These are phyloP conservation scores for Caerostris darwini DNA, from an alignment of 1,140 invertebrate genomes.

Conservation along the genomic window DNA sequence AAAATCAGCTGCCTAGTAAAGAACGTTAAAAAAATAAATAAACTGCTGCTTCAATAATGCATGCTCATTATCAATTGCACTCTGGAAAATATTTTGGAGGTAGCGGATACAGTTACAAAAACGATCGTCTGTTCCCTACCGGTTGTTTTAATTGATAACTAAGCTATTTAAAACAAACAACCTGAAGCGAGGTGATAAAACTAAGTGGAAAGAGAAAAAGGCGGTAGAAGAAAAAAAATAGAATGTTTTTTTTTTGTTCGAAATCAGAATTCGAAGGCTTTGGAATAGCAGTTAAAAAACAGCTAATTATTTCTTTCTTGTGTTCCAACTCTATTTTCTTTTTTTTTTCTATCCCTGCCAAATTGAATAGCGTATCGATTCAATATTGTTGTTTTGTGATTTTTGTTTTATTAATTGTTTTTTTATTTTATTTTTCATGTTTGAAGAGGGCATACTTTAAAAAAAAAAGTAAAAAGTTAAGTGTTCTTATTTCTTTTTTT, in stretches of 20 bases:
- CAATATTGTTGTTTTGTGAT: too few species aligned
- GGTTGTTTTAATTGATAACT: slow-evolving; percentile 51
- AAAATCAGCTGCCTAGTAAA: too few species aligned
- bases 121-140: background rate
- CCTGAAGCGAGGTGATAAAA: slow-evolving; percentile 19
- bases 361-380: slow-evolving; percentile 29
- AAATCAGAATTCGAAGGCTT: background rate
- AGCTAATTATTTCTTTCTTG: slow-evolving; percentile 40
- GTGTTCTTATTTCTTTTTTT: background rate
- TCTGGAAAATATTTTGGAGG: background rate
- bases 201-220: background rate
- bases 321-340: slow-evolving; percentile 32
- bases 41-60: background rate
- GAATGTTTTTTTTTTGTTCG: background rate
- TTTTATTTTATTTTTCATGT: background rate
- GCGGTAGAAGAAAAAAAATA: background rate
- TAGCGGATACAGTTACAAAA: slow-evolving; percentile 41
- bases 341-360: background rate
- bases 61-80: background rate
- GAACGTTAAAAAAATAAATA: background rate
- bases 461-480: background rate
- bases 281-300: slow-evolving; percentile 36
- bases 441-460: background rate
- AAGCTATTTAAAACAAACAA: slow-evolving; percentile 49
- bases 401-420: background rate